A percentile compares a stretch with the other conserved stretches of the same genome.
Evolutionary conservation across 2,113 vertebrate species (phyloP).

Genomic region (Myotis lucifugus): DNA sequence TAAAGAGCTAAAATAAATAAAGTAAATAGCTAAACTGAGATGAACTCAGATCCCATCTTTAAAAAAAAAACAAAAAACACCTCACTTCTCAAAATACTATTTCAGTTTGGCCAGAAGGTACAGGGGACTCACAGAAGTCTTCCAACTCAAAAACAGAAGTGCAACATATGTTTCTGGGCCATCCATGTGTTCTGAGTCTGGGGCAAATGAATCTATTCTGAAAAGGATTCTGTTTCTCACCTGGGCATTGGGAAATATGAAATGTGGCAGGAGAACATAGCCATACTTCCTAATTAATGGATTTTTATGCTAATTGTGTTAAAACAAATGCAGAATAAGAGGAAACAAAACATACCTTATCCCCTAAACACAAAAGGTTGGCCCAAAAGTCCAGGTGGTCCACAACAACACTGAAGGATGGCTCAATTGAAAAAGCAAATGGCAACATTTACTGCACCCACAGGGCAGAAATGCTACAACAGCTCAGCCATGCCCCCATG

Average conservation of each 20-base stretch:
- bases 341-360: background rate
- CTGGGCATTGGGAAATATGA: background rate
- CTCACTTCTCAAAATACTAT: background rate
- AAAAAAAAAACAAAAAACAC: background rate
- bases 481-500: too few relatives aligned
- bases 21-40: background rate
- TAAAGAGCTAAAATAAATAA: background rate
- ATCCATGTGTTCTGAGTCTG: background rate
- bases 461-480: background rate
- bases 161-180: background rate
- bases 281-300: background rate
- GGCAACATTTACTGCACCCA: background rate
- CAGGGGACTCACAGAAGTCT: background rate
- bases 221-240: background rate
- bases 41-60: background rate
- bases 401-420: background rate
- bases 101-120: background rate
- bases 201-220: background rate
- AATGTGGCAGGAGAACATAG: background rate
- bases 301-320: background rate
- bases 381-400: background rate
- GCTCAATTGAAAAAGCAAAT: background rate
- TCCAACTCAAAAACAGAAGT: background rate
- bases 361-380: background rate
- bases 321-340: conserved; percentile 17